Evolutionary conservation across 1,140 invertebrate genomes (phyloP).

Genomic region (Nylanderia fulva): DNA sequence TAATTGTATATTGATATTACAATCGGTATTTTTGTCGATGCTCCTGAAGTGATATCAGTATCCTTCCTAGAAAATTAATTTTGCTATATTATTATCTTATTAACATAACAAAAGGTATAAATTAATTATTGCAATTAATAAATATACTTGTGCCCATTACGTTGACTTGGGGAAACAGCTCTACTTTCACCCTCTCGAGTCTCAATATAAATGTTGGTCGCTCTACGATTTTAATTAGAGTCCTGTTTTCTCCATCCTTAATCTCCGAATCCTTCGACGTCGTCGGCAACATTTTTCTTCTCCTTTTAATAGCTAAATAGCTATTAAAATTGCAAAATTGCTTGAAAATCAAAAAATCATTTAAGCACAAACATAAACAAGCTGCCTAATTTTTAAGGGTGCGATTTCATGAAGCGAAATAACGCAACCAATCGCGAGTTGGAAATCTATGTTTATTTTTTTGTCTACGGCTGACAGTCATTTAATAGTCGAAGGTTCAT

Average conservation of each 20-base stretch:
- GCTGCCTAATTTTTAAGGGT: too few relatives aligned
- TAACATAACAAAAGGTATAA: conserved; percentile 28
- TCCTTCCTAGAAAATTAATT: conserved; percentile 64
- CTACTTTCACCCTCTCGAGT: conserved; percentile 86
- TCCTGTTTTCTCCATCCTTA: conserved; percentile 78
- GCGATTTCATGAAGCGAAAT: too few relatives aligned
- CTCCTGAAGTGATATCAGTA: conserved; percentile 26
- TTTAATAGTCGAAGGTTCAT: too few relatives aligned
- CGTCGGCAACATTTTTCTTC: conserved; percentile 65
- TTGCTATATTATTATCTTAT: not conserved
- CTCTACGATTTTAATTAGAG: conserved; percentile 80
- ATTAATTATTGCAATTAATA: conserved; percentile 33
- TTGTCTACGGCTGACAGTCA: too few relatives aligned
- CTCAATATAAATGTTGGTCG: conserved; percentile 86
- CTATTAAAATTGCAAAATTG: too few relatives aligned
- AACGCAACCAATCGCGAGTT: too few relatives aligned
- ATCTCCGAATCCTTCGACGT: conserved; percentile 78
- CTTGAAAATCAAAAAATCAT: too few relatives aligned
- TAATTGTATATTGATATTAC: conserved; percentile 51
- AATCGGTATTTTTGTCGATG: conserved; percentile 54
- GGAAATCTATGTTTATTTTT: too few relatives aligned
- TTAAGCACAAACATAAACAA: too few relatives aligned
- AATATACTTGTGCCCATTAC: conserved; percentile 81
- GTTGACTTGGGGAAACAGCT: conserved; percentile 85
- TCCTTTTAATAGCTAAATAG: too few relatives aligned